phyloP scores from a whole-genome alignment of 2,113 vertebrate genomes.

The Trogon surrucura region DNA sequence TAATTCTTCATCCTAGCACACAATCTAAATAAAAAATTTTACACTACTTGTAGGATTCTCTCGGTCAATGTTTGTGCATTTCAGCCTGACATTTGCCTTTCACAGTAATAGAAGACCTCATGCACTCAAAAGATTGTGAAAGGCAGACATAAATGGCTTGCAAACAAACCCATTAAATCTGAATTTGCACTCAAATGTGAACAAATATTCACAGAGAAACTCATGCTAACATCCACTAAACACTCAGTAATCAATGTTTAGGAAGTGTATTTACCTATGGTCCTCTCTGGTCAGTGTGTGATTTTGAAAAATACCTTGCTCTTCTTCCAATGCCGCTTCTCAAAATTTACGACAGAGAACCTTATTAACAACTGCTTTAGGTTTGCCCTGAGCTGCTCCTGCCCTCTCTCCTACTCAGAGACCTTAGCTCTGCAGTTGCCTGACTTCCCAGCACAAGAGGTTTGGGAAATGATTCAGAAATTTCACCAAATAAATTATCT shows the following conservation, averaged over 20 bases:
- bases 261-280: background rate
- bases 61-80: background rate
- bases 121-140: background rate
- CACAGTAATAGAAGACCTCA: background rate
- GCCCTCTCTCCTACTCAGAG: background rate
- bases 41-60: background rate
- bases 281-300: background rate
- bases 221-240: background rate
- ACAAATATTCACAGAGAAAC: background rate
- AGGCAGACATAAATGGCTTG: background rate
- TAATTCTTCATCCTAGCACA: background rate
- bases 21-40: conserved; percentile 15
- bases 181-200: background rate
- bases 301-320: background rate
- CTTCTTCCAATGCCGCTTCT: background rate
- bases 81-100: background rate
- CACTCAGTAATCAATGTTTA: background rate
- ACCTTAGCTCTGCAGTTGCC: background rate
- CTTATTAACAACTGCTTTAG: background rate
- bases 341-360: background rate
- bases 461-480: background rate
- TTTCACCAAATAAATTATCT: background rate
- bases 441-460: background rate
- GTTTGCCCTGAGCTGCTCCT: background rate
- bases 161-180: background rate